A percentile compares a stretch with the other conserved stretches of the same genome.
phyloP scores from a whole-genome alignment of 2,888 invertebrate species.

The Pristionchus japonicus region DNA sequence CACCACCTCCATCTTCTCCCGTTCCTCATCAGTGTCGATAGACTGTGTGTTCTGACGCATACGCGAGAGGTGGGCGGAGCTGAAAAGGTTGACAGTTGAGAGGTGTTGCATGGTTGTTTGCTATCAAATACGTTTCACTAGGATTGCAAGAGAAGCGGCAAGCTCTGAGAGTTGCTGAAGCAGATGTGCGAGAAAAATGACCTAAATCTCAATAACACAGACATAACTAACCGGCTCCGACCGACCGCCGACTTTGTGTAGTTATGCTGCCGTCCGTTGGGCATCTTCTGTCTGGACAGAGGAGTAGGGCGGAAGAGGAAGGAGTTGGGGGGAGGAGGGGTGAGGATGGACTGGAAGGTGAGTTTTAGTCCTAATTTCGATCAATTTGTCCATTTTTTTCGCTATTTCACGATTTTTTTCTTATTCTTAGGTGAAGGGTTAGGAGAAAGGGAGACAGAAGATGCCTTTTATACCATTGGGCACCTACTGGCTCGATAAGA shows the following conservation, averaged over 20 bases:
- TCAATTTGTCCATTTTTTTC: too few relatives aligned
- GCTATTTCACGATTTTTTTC: too few relatives aligned
- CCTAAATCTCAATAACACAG: too few relatives aligned
- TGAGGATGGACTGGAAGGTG: neutral
- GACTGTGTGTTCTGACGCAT: slow-evolving; percentile 28
- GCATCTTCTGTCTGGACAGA: slow-evolving; percentile 17
- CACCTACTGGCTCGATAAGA: too few relatives aligned
- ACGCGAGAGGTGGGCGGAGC: slow-evolving; percentile 9
- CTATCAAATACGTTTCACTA: neutral
- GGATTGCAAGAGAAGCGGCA: too few relatives aligned
- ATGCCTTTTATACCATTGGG: too few relatives aligned
- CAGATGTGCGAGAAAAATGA: too few relatives aligned
- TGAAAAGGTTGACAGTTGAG: neutral
- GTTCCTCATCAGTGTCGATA: neutral
- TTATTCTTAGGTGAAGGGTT: too few relatives aligned
- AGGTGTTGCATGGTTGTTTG: neutral
- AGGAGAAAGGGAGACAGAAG: too few relatives aligned
- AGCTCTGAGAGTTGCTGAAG: too few relatives aligned
- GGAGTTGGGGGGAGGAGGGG: slow-evolving; percentile 6
- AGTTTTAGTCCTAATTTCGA: neutral
- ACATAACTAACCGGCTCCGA: neutral
- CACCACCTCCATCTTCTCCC: neutral
- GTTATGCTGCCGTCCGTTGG: neutral
- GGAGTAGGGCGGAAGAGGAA: slow-evolving; percentile 4
- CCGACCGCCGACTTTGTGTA: neutral